phyloP scores from a whole-genome alignment of 2,888 invertebrate species.

The Chaetogeoica ovagalla region DNA sequence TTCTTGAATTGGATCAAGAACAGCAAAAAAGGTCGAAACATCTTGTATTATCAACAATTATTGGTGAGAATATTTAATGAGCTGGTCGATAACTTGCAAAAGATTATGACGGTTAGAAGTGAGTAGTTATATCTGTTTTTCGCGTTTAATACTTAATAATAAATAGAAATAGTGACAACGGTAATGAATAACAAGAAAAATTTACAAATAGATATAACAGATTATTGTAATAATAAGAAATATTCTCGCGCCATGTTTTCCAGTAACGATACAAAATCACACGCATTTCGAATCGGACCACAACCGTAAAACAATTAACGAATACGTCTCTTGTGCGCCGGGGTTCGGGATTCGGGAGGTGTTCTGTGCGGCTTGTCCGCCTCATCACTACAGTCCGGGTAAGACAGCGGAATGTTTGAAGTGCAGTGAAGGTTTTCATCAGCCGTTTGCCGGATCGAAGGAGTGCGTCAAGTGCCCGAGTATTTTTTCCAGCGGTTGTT shows the following conservation, averaged over 20 bases:
- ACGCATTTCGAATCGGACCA: not conserved
- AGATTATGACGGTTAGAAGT: constrained; percentile 14
- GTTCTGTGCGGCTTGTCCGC: constrained; percentile 31
- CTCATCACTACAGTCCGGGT: constrained; percentile 19
- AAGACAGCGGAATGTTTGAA: not conserved
- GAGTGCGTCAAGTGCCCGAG: constrained; percentile 22
- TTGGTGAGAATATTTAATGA: constrained; percentile 4
- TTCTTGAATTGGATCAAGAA: constrained; percentile 1
- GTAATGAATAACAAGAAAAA: no score
- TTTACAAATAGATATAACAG: no score
- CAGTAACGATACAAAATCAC: constrained; percentile 17
- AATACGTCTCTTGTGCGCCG: not conserved
- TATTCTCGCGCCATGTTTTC: not conserved
- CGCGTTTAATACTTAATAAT: no score
- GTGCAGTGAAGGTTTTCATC: constrained; percentile 34
- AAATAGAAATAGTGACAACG: no score
- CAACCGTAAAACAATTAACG: not conserved
- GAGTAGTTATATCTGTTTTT: no score
- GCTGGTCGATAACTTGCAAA: constrained; percentile 17
- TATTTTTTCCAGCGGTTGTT: constrained; percentile 26
- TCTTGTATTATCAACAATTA: constrained; percentile 19
- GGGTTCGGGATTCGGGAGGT: constrained; percentile 32
- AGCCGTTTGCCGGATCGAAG: constrained; percentile 14
- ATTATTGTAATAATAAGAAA: not conserved
- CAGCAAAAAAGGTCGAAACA: constrained; percentile 10